phyloP scores from a whole-genome alignment of 1,140 invertebrate genomes.

The Cydia strobilella region DNA sequence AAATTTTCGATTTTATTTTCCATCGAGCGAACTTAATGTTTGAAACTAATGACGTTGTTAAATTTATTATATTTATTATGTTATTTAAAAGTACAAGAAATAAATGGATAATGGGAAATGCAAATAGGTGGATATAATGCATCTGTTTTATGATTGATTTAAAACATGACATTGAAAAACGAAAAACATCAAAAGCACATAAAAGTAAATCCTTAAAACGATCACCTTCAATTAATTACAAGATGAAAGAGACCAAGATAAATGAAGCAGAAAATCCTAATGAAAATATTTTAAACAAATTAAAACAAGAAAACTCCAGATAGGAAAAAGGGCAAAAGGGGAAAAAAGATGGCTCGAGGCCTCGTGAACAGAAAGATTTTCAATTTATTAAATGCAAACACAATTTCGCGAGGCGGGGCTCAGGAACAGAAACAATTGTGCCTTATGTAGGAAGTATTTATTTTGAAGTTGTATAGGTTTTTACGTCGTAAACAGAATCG shows the following conservation, averaged over 20 bases:
- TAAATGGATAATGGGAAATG: no score
- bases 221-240: not conserved
- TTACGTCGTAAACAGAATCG: not conserved
- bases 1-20: no score
- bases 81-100: no score
- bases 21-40: no score
- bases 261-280: slow-evolving; percentile 35
- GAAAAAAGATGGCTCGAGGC: slow-evolving; percentile 35
- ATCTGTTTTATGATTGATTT: no score
- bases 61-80: no score
- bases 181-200: not conserved
- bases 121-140: no score
- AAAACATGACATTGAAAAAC: not conserved
- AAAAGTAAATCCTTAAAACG: not conserved
- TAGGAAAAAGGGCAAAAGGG: slow-evolving; percentile 36
- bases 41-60: no score
- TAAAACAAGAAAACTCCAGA: slow-evolving; percentile 43
- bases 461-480: slow-evolving; percentile 26
- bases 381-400: slow-evolving; percentile 69
- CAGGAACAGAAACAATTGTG: slow-evolving; percentile 36
- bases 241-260: slow-evolving; percentile 19
- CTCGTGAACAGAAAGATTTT: slow-evolving; percentile 55
- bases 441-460: slow-evolving; percentile 9
- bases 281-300: slow-evolving; percentile 52
- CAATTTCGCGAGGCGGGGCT: slow-evolving; percentile 52